Evolutionary conservation across 2,113 vertebrate species (phyloP).

Genomic region (Fulica atra): DNA sequence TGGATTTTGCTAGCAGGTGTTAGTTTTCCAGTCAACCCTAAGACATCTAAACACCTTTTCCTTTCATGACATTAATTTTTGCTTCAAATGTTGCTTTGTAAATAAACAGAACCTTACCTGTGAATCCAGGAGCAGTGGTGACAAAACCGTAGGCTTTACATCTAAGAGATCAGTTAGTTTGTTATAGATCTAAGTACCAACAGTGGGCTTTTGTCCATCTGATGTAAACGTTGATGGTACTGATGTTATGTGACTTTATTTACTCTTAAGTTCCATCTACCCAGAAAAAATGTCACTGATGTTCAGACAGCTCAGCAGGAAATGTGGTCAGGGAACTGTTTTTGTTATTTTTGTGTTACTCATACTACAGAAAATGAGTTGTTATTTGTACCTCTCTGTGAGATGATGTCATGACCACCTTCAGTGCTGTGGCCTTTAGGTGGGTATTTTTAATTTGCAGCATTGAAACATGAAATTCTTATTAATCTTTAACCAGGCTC

Average conservation of each 20-base stretch:
- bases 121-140: background rate
- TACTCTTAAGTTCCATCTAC: background rate
- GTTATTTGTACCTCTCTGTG: background rate
- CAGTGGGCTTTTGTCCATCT: background rate
- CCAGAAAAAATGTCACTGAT: background rate
- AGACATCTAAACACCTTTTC: background rate
- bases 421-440: background rate
- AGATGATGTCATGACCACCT: background rate
- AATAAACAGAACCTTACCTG: background rate
- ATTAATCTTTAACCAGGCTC: background rate
- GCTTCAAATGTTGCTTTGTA: background rate
- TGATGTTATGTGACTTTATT: background rate
- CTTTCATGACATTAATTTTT: background rate
- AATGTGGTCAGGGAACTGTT: background rate
- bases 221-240: background rate
- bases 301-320: background rate
- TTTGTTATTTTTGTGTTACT: background rate
- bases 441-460: background rate
- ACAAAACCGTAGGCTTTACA: background rate
- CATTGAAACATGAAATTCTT: background rate
- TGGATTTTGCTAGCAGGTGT: background rate
- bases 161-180: rapidly evolving
- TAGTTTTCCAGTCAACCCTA: background rate
- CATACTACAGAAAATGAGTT: background rate
- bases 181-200: background rate